A percentile compares a stretch with the other conserved stretches of the same genome.
phyloP scores from a whole-genome alignment of 2,888 invertebrate species.

The Brassicogethes aeneus region DNA sequence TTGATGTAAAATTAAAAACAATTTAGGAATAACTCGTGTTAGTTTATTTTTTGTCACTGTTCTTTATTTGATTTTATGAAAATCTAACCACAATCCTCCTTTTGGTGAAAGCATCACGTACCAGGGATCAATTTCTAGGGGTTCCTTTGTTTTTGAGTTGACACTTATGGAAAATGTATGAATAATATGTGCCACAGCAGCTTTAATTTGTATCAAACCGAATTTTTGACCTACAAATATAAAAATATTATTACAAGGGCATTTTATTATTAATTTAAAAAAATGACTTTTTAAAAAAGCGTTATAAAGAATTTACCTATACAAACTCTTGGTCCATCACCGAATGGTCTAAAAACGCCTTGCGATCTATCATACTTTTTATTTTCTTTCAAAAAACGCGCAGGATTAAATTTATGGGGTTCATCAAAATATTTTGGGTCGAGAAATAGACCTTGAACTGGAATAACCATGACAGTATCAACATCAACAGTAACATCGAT shows the following conservation, averaged over 20 bases:
- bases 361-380: constrained; percentile 22
- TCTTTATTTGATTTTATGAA: constrained; percentile 14
- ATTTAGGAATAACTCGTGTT: too few species aligned
- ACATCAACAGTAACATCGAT: too few species aligned
- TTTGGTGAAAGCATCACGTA: constrained; percentile 24
- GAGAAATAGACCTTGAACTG: constrained; percentile 30
- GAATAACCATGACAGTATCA: constrained; percentile 31
- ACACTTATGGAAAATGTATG: constrained; percentile 30
- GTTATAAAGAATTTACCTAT: constrained; percentile 22
- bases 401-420: constrained; percentile 37
- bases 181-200: constrained; percentile 32
- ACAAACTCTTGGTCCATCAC: constrained; percentile 30
- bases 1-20: too few species aligned
- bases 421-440: constrained; percentile 36
- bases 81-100: constrained; percentile 28
- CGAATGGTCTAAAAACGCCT: constrained; percentile 27
- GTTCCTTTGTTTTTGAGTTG: constrained; percentile 22
- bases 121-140: constrained; percentile 20
- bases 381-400: constrained; percentile 31
- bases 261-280: neutral
- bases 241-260: constrained; percentile 5
- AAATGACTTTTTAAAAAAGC: too few species aligned
- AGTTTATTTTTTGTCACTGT: too few species aligned
- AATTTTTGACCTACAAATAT: constrained; percentile 22
- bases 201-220: constrained; percentile 32